phyloP scores from a whole-genome alignment of 2,797 vertebrate genomes.

The Thalassophryne amazonica region DNA sequence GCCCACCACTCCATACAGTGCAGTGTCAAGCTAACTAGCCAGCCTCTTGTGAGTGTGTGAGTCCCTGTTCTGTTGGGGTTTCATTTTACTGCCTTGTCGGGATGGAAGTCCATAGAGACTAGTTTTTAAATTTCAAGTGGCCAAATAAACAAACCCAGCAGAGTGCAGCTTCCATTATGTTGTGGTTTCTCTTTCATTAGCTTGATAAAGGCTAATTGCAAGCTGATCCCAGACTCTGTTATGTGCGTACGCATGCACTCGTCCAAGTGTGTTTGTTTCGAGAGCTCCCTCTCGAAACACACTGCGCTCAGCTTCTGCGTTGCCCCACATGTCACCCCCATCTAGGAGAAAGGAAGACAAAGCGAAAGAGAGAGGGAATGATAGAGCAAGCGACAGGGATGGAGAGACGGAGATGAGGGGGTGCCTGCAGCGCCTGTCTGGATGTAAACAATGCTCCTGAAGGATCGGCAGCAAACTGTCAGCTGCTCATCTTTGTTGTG shows the following conservation, averaged over 20 bases:
- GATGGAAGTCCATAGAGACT: conserved; percentile 1
- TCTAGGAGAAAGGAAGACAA: conserved; percentile 72
- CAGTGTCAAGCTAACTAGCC: no score
- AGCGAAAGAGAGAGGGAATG: conserved; percentile 67
- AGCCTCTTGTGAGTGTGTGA: neutral
- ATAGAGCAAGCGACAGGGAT: conserved; percentile 68
- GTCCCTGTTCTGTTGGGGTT: neutral
- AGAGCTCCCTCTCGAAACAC: conserved; percentile 17
- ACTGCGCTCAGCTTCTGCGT: conserved; percentile 44
- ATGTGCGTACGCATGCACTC: conserved; percentile 15
- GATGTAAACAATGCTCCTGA: conserved; percentile 94
- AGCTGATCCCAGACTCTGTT: conserved; percentile 15
- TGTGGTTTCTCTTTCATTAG: conserved; percentile 43
- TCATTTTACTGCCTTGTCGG: neutral
- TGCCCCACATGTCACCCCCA: conserved; percentile 75
- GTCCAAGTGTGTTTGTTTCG: conserved; percentile 50
- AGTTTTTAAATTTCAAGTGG: conserved; percentile 5
- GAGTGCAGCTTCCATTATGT: conserved; percentile 9
- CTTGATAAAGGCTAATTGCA: conserved; percentile 42
- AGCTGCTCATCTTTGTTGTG: conserved; percentile 98
- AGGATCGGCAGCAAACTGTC: conserved; percentile 91
- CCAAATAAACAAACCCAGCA: neutral
- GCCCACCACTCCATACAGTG: no score
- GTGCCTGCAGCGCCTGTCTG: conserved; percentile 87
- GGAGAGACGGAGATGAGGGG: conserved; percentile 73